These are phyloP conservation scores for Boulengeromyrus knoepffleri DNA, from an alignment of 2,113 vertebrate species.

Conservation along the genomic window DNA sequence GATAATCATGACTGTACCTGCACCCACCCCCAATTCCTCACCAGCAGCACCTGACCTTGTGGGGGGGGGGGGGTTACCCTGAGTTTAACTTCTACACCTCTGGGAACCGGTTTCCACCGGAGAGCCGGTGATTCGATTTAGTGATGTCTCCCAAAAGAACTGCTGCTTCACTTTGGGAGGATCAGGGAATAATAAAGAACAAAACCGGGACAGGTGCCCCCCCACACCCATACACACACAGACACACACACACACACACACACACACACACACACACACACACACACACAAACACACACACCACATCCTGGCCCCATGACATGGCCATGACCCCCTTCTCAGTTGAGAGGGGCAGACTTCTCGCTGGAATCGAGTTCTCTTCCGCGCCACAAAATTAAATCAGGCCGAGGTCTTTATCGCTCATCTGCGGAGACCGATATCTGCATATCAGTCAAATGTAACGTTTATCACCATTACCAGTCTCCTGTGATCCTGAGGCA, in stretches of 20 bases:
- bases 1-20: neutral
- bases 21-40: neutral
- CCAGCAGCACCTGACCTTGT: neutral
- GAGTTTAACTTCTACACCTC: neutral
- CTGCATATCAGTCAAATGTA: conserved; percentile 22
- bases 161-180: neutral
- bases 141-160: neutral
- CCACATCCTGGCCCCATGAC: neutral
- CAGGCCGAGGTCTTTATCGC: conserved; percentile 11
- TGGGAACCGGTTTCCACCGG: neutral
- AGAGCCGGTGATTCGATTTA: neutral
- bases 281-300: neutral
- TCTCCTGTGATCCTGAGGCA: neutral
- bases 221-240: neutral
- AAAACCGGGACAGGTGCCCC: neutral
- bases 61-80: too few species aligned
- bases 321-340: conserved; percentile 35
- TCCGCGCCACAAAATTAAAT: conserved; percentile 16
- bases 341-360: neutral
- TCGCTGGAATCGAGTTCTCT: neutral
- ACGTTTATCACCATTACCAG: conserved; percentile 30
- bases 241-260: too few species aligned
- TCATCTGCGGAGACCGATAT: conserved; percentile 21
- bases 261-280: neutral
- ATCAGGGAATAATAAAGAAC: neutral